Evolutionary conservation across 2,888 invertebrate genomes (phyloP), one percentile per base, ranked within the genome.

Genomic region (Teleogryllus oceanicus): DNA sequence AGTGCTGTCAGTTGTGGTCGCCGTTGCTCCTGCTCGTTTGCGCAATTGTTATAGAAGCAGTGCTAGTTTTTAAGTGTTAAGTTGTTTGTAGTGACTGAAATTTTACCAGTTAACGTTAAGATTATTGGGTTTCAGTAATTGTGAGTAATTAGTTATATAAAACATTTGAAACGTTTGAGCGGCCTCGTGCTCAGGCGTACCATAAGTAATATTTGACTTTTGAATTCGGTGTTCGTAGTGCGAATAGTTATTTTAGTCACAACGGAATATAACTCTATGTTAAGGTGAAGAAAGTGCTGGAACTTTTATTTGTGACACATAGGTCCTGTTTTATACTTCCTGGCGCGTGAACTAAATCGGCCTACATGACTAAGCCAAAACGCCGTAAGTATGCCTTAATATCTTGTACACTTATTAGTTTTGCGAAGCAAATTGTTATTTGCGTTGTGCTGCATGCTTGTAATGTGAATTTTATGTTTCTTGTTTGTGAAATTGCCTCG

Each of bases 291-390:
- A 37, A 37, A 37, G 37, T 37, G 37, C 37, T 37, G 37, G 37
- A 37, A 37, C 37, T 37, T 37, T 37, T 37, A 37, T 62, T 13
- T 62, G 62, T 62, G 13, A 62, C 62, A 62, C 16, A 62, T 62
- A 62, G 49, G 11, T 77, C 8, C 3, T 77, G 20, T 77, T 49
- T 49, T 50, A 10, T 16, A 13, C n/a, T 50, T 77, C 16, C 49
- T 77, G 77, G 50, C 77, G 49, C 49, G n/a, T 49, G 50, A 20
- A 16, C n/a, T 49, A 49, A 49, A 37, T 20, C 50, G 20, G 37
- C 49, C 24, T 37, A 78, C 78, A 81, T 75, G 80, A 82, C 81
- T 81, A 82, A 82, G 79, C 80, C 81, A 75, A 82, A 82, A 75
- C 81, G 82, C 21, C 80, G 82, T 82, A 81, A 82, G 82, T 80